Evolutionary conservation across 2,113 vertebrate species (phyloP).

Genomic region (Clarias magur): DNA sequence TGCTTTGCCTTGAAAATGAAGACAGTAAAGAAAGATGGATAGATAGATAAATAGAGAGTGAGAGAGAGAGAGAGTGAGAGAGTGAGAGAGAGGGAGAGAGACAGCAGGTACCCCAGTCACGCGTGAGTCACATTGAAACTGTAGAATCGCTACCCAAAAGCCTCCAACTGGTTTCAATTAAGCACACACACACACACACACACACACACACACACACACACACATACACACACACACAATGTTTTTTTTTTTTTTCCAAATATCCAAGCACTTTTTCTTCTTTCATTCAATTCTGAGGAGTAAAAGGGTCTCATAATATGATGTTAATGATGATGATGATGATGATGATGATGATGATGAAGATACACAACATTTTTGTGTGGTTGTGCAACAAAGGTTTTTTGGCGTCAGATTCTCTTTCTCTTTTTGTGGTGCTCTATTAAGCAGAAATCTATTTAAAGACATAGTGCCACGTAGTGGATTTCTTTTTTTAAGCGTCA

Average conservation of each 20-base stretch:
- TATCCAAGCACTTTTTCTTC: neutral
- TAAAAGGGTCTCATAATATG: neutral
- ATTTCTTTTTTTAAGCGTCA: too few relatives aligned
- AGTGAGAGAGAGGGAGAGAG: neutral
- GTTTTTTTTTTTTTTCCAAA: neutral
- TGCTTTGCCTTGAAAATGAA: constrained; percentile 9
- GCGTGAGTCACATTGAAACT: constrained; percentile 9
- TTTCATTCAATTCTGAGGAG: neutral
- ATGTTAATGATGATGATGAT: neutral
- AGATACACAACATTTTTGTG: too few relatives aligned
- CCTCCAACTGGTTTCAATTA: constrained; percentile 24
- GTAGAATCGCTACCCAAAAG: constrained; percentile 23
- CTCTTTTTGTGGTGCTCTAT: too few relatives aligned
- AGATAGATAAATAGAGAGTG: neutral
- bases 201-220: constrained; percentile 23
- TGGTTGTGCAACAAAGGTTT: too few relatives aligned
- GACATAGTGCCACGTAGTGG: too few relatives aligned
- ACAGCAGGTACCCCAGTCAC: neutral
- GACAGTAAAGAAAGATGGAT: neutral
- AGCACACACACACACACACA: constrained; percentile 1
- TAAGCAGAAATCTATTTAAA: too few relatives aligned
- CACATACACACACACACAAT: constrained; percentile 24
- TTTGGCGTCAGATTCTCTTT: too few relatives aligned
- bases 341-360: neutral
- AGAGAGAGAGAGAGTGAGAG: neutral